Percentiles rank a stretch among this genome's conserved stretches.
Evolutionary conservation across 2,888 invertebrate genomes (phyloP).

Genomic region (Lapara coniferarum): DNA sequence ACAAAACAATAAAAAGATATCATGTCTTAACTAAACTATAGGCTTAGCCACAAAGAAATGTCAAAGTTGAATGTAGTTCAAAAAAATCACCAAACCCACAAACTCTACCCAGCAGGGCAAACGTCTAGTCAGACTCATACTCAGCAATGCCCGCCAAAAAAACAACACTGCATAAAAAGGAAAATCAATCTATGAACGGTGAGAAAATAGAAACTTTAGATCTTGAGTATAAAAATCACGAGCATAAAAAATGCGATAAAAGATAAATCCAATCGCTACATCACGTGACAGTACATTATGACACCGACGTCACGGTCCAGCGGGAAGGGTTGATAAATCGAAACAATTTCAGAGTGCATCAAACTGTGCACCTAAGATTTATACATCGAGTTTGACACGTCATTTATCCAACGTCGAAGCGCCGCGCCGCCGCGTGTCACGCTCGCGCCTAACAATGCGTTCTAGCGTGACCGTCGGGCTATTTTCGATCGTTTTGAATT

Average conservation of each 20-base stretch:
- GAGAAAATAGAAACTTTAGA: no score
- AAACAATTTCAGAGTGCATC: conserved; percentile 76
- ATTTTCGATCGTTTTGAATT: conserved; percentile 2
- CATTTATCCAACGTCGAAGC: conserved; percentile 64
- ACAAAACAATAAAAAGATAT: no score
- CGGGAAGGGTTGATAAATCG: conserved; percentile 76
- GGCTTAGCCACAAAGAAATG: no score
- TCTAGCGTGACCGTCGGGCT: not conserved
- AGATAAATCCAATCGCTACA: conserved; percentile 34
- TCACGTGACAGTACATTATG: conserved; percentile 44
- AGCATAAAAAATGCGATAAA: not conserved
- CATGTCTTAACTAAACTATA: no score
- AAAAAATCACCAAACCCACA: not conserved
- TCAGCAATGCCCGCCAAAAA: no score
- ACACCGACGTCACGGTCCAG: conserved; percentile 63
- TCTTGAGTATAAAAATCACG: no score
- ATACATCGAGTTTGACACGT: conserved; percentile 54
- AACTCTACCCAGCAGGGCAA: no score
- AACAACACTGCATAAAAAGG: no score
- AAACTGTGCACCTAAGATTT: conserved; percentile 49
- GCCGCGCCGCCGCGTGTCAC: conserved; percentile 17
- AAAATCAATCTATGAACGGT: no score
- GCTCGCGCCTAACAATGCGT: conserved; percentile 2
- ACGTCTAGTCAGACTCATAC: no score
- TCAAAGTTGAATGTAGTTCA: not conserved